phyloP scores from a whole-genome alignment of 2,113 vertebrate species.

The Delphinapterus leucas region DNA sequence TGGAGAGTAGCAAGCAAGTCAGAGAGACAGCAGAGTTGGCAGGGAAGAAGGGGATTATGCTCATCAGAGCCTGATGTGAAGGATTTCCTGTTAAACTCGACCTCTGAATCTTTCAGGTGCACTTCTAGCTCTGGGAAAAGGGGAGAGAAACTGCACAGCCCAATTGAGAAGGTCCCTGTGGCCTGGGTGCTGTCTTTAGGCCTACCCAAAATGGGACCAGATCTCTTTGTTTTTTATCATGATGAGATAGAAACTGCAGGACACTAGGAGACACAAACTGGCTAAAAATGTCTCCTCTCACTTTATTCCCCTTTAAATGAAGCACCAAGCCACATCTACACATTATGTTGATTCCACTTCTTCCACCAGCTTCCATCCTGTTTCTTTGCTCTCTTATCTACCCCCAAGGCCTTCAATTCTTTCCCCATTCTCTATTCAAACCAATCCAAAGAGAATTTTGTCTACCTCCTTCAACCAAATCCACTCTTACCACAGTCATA shows the following conservation, averaged over 20 bases:
- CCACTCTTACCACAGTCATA: neutral
- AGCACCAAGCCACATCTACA: neutral
- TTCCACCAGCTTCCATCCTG: neutral
- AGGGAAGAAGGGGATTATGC: neutral
- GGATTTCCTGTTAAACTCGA: neutral
- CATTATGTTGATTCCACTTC: neutral
- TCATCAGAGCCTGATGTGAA: neutral
- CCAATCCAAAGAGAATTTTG: neutral
- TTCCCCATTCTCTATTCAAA: neutral
- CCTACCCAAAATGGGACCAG: neutral
- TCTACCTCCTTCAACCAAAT: neutral
- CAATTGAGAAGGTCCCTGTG: neutral
- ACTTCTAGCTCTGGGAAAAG: neutral
- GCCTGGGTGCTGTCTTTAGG: neutral
- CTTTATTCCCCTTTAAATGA: neutral
- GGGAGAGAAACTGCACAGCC: neutral
- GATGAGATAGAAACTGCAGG: neutral
- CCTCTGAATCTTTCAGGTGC: neutral
- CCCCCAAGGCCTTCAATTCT: neutral
- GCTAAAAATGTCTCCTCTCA: neutral
- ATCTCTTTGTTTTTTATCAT: neutral
- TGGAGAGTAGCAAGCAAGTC: neutral
- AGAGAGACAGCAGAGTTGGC: neutral
- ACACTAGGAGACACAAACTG: neutral
- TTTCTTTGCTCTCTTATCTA: neutral